phyloP scores from a whole-genome alignment of 2,113 vertebrate species.

The Plecotus auritus region DNA sequence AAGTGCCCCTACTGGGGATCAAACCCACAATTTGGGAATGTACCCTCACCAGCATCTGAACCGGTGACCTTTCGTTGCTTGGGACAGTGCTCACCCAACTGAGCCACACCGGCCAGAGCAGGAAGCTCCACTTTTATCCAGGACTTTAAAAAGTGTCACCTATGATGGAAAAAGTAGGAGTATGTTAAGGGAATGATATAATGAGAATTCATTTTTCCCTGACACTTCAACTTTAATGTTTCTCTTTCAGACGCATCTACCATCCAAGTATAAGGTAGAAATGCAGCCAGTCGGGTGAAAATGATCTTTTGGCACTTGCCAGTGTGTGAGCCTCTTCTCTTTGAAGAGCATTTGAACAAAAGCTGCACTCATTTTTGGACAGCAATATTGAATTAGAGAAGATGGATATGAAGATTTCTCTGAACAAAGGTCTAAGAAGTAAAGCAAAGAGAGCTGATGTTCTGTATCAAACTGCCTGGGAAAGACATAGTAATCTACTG shows the following conservation, averaged over 20 bases:
- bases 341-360: constrained; percentile 21
- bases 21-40: not conserved
- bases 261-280: not conserved
- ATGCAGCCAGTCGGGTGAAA: not conserved
- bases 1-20: not conserved
- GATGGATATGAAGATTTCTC: not conserved
- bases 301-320: not conserved
- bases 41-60: not conserved
- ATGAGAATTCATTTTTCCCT: not conserved
- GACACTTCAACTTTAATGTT: not conserved
- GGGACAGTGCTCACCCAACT: not conserved
- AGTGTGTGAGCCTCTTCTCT: not conserved
- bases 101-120: not conserved
- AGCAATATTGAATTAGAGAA: not conserved
- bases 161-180: not conserved
- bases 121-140: not conserved
- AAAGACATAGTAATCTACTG: not conserved
- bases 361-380: not conserved
- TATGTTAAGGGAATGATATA: not conserved
- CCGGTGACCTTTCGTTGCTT: not conserved
- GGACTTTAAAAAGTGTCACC: not conserved
- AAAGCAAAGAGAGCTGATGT: not conserved
- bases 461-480: not conserved
- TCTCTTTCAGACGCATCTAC: not conserved
- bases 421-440: not conserved